Base-by-base conservation (phyloP, 1,140 invertebrate species). In the Pseudomyrmex dendroicus region DNA sequence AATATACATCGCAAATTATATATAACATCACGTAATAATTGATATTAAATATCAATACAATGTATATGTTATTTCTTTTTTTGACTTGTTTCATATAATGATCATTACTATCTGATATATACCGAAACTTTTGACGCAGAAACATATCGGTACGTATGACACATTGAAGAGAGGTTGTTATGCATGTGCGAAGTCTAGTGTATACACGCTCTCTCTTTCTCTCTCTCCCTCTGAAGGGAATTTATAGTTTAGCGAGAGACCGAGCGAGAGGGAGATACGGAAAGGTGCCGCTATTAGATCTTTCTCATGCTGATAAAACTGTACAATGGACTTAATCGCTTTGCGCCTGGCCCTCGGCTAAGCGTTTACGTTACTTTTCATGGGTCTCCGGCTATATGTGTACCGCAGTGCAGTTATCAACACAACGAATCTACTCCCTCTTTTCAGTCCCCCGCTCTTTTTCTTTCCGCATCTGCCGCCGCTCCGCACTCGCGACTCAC, bases 271-370 rank as follows among this genome's bases (percentile, higher is more conserved):
- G 63, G 70, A 82, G 61, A 50, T 59, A 17, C 61, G 67, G 61
- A 82, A 56, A 63, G 84, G 56, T 70, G 67, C 85, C 73, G 86
- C 85, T 91, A 93, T 92, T 93, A 94, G 94, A 94, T 94, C 93
- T 94, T 94, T 94, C 93, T 93, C 93, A 94, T 92, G 92, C 93
- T 94, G 94, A 94, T 94, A 94, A 93, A 89, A 91, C 88, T 91
- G 88, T 91, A 93, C 94, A 94, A 94, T 94, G 90, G 91, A 91
- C 92, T 93, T 94, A 94, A 94, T 94, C 93, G 93, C 87, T 92
- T 89, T 91, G 90, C 90, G 89, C 86, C 84, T 84, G 85, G 91
- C 92, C 91, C 89, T 82, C 86, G 82, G 84, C 89, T 90, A 93
- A 92, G 92, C 35, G 35, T 94, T 94, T 94, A 91, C 92, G 93